Conservation (phyloP, 2,113 vertebrate genomes). For the Martes martes region DNA sequence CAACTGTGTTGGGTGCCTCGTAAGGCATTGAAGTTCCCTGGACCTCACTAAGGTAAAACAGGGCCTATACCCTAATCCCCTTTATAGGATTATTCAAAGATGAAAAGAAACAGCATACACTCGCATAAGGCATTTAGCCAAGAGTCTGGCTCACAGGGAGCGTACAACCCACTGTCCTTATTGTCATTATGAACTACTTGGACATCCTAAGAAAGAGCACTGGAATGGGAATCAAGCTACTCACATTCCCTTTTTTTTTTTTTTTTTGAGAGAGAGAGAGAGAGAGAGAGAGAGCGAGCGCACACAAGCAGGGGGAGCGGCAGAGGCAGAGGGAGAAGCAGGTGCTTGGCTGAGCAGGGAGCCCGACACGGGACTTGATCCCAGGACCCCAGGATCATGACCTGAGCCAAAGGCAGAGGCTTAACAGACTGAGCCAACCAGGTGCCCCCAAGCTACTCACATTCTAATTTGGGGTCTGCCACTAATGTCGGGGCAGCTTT, state of each 20-base stretch:
- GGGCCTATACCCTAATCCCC: not conserved
- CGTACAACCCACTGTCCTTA: not conserved
- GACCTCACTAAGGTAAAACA: not conserved
- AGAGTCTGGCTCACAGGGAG: not conserved
- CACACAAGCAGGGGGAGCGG: not conserved
- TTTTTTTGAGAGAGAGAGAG: too few relatives aligned
- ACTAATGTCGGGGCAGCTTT: rapidly evolving
- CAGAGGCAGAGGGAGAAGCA: not conserved
- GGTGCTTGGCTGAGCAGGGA: not conserved
- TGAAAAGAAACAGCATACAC: not conserved
- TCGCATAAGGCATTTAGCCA: not conserved
- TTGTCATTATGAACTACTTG: not conserved
- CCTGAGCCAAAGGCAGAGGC: not conserved
- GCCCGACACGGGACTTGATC: not conserved
- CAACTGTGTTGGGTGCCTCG: not conserved
- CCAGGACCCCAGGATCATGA: not conserved
- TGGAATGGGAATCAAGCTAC: not conserved
- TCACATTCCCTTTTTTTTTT: not conserved
- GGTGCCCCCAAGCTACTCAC: not conserved
- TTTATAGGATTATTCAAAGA: not conserved
- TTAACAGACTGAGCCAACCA: not conserved
- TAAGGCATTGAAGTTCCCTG: not conserved
- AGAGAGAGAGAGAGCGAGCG: not conserved
- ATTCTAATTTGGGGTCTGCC: not conserved
- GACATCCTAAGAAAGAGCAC: not conserved